phyloP scores from a whole-genome alignment of 2,888 invertebrate genomes.

The Phengaris alcon region DNA sequence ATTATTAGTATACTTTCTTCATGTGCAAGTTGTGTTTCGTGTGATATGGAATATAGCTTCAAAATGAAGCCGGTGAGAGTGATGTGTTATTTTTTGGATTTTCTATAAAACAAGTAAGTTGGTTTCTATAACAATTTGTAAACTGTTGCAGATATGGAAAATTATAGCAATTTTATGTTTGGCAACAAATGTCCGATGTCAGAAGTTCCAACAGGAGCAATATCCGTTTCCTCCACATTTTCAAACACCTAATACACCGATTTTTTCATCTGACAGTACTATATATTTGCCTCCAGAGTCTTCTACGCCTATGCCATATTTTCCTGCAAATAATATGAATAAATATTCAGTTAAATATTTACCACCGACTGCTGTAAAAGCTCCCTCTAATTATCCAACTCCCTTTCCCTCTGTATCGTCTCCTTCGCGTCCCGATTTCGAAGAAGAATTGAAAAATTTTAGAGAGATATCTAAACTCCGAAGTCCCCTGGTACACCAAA shows the following conservation, averaged over 20 bases:
- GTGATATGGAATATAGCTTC: slow-evolving; percentile 56
- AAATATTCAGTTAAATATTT: slow-evolving; percentile 61
- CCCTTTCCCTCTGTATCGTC: slow-evolving; percentile 59
- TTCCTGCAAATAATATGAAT: slow-evolving; percentile 57
- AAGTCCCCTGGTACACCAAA: neutral
- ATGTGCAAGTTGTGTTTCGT: slow-evolving; percentile 59
- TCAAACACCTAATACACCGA: slow-evolving; percentile 50
- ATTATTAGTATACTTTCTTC: slow-evolving; percentile 72
- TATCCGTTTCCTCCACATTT: slow-evolving; percentile 62
- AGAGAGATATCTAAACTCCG: slow-evolving; percentile 22
- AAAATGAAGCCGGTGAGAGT: slow-evolving; percentile 77
- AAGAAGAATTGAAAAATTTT: slow-evolving; percentile 45
- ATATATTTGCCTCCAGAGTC: slow-evolving; percentile 66
- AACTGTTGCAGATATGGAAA: slow-evolving; percentile 63
- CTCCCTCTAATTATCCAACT: slow-evolving; percentile 55
- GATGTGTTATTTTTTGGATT: slow-evolving; percentile 48
- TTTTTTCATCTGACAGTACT: slow-evolving; percentile 59
- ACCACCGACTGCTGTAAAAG: slow-evolving; percentile 60
- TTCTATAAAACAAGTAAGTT: slow-evolving; percentile 32
- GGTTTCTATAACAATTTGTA: slow-evolving; percentile 34
- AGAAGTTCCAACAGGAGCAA: slow-evolving; percentile 54
- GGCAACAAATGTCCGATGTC: slow-evolving; percentile 48
- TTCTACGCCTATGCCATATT: slow-evolving; percentile 61
- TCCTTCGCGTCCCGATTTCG: slow-evolving; percentile 50
- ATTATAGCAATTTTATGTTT: slow-evolving; percentile 51